A percentile compares a stretch with the other conserved stretches of the same genome.
Conservation (phyloP, 2,797 vertebrate genomes). For the Myripristis murdjan region DNA sequence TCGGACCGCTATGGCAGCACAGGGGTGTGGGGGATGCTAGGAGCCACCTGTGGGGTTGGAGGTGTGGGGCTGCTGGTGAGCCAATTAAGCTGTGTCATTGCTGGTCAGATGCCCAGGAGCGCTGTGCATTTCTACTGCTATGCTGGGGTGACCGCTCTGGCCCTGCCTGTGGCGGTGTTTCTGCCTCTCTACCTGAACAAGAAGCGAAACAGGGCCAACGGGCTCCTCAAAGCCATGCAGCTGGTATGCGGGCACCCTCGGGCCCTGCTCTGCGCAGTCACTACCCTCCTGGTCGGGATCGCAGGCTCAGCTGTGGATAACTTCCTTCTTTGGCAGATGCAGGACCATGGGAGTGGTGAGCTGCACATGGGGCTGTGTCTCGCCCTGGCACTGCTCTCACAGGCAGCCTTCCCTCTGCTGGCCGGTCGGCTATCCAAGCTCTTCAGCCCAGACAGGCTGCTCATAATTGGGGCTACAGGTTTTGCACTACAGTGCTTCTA, state of each 20-base stretch:
- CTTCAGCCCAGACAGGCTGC: slow-evolving; percentile 77
- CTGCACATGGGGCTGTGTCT: slow-evolving; percentile 89
- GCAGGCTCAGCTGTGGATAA: slow-evolving; percentile 80
- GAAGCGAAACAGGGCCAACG: slow-evolving; percentile 67
- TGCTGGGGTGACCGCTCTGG: slow-evolving; percentile 63
- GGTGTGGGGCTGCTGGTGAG: slow-evolving; percentile 83
- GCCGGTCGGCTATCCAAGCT: slow-evolving; percentile 72
- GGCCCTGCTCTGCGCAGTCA: slow-evolving; percentile 83
- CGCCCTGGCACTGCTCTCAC: slow-evolving; percentile 83
- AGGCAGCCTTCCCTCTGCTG: slow-evolving; percentile 79
- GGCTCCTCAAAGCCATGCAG: slow-evolving; percentile 82
- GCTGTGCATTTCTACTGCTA: slow-evolving; percentile 88
- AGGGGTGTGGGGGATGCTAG: slow-evolving; percentile 85
- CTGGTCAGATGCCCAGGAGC: slow-evolving; percentile 35
- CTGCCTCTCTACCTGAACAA: slow-evolving; percentile 85
- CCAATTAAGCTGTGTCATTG: slow-evolving; percentile 80
- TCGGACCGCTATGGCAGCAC: slow-evolving; percentile 82
- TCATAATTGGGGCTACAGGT: slow-evolving; percentile 71
- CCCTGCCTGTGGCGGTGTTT: slow-evolving; percentile 67
- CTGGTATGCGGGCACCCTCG: slow-evolving; percentile 81
- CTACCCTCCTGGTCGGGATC: slow-evolving; percentile 79
- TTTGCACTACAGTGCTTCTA: slow-evolving; percentile 88
- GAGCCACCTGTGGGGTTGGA: slow-evolving; percentile 81
- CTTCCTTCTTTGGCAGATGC: slow-evolving; percentile 94
- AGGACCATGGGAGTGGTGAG: slow-evolving; percentile 86